These are phyloP conservation scores for Thaumetopoea pityocampa DNA, from an alignment of 1,140 invertebrate genomes.

Conservation along the genomic window DNA sequence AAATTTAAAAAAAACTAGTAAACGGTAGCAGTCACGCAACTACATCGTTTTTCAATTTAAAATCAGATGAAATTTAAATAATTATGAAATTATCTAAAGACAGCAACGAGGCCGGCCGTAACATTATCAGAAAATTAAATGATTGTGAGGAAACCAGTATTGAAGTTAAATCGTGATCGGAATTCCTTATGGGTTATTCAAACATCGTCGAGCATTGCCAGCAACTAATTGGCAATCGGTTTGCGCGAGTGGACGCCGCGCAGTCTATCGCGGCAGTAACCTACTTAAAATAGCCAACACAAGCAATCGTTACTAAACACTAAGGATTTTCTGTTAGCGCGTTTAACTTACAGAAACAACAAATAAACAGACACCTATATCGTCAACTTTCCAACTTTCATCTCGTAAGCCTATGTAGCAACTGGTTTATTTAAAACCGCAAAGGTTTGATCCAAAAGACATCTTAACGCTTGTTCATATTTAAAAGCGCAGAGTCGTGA, in stretches of 20 bases:
- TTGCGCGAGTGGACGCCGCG: slow-evolving; percentile 39
- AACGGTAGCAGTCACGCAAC: slow-evolving; percentile 42
- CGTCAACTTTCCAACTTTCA: slow-evolving; percentile 21
- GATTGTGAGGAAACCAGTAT: slow-evolving; percentile 2
- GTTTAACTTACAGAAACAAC: too few relatives aligned
- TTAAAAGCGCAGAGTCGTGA: too few relatives aligned
- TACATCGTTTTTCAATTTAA: slow-evolving; percentile 16
- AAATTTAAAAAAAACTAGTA: slow-evolving; percentile 24
- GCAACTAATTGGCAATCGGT: slow-evolving; percentile 36
- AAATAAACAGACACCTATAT: slow-evolving; percentile 14
- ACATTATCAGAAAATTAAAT: slow-evolving; percentile 6
- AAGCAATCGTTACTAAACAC: slow-evolving; percentile 20
- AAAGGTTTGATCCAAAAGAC: slow-evolving; percentile 5
- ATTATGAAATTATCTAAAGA: slow-evolving; percentile 15
- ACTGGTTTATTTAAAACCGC: slow-evolving; percentile 8
- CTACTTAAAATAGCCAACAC: slow-evolving; percentile 42
- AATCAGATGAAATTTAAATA: slow-evolving; percentile 13
- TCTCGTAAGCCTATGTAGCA: slow-evolving; percentile 1
- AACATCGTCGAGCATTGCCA: slow-evolving; percentile 9
- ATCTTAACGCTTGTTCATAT: too few relatives aligned
- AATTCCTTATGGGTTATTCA: slow-evolving; percentile 9
- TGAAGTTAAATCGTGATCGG: slow-evolving; percentile 9
- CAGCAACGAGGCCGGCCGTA: slow-evolving; percentile 3
- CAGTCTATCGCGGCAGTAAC: slow-evolving; percentile 50
- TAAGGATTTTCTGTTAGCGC: slow-evolving; percentile 18